Evolutionary conservation across 1,140 invertebrate genomes (phyloP), one percentile per base, ranked within the genome.

Genomic region (Plutomurus gul): DNA sequence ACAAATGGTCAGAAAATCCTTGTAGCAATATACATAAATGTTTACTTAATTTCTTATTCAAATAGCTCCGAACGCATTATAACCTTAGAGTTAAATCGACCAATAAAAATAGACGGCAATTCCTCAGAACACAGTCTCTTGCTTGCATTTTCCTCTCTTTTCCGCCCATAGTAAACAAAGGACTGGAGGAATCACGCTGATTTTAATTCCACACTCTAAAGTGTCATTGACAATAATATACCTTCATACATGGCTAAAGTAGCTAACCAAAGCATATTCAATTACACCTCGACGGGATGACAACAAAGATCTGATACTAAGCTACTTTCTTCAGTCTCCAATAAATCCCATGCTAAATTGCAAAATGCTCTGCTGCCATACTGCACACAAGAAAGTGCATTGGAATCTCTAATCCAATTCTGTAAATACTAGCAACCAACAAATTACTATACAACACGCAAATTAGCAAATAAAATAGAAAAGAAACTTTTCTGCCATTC

Each of bases 301-400:
- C 56, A 65, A 65, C 36, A 65, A 65, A 5, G 30, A 65, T n/a
- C n/a, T n/a, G n/a, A 65, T 65, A 65, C 36, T 65, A 65, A 65
- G 27, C 30, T 25, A 65, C 56, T 65, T 65, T 65, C 56, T 65
- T 65, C 56, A 65, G 25, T 30, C 30, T 30, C 30, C 56, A 65
- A 65, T 65, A 65, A 65, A 65, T 65, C 56, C 56, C 56, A 65
- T 65, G 56, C 27, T 65, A 65, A 65, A 65, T 65, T 65, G 36
- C 56, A 65, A 65, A 65, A 65, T 30, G 47, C 47, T 51, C 10
- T 20, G 25, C 25, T 49, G 20, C 46, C 8, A 7, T 49, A 30
- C 25, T 30, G 27, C 16, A 65, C 30, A 65, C 56, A 65, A 65
- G 56, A 65, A 65, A 65, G 56, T 65, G 56, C 27, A 25, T 33